These are phyloP conservation scores for Alviniconcha strummeri DNA, from an alignment of 2,888 invertebrate genomes.

Conservation along the genomic window DNA sequence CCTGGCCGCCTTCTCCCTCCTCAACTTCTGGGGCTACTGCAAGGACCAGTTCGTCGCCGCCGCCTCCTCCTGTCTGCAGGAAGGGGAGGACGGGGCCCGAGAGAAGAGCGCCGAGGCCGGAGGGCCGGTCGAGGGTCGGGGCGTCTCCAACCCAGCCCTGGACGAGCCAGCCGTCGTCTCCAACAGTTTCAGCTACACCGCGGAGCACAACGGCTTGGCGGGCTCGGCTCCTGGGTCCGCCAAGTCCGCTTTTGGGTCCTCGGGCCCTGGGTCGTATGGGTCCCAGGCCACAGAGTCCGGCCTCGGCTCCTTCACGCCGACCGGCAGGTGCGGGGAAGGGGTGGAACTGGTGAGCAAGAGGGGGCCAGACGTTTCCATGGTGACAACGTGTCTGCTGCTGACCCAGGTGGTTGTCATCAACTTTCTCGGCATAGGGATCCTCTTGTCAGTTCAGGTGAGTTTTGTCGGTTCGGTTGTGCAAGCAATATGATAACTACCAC, in stretches of 20 bases:
- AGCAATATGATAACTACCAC: too few species aligned
- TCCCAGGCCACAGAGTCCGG: not conserved
- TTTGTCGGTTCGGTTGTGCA: too few species aligned
- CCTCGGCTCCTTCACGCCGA: not conserved
- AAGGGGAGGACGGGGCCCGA: not conserved
- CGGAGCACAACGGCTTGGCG: too few species aligned
- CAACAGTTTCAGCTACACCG: too few species aligned
- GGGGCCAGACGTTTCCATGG: not conserved
- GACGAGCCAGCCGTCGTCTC: too few species aligned
- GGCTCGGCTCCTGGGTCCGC: not conserved
- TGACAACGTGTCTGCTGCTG: conserved; percentile 29
- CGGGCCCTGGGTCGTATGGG: not conserved
- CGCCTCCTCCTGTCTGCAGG: not conserved
- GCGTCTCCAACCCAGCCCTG: not conserved
- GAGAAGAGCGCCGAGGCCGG: not conserved
- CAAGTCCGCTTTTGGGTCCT: too few species aligned
- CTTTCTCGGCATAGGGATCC: conserved; percentile 71
- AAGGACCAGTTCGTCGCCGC: conserved; percentile 19
- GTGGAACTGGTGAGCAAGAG: not conserved
- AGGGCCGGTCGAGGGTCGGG: not conserved
- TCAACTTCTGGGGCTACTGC: conserved; percentile 74
- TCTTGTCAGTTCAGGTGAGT: conserved; percentile 65
- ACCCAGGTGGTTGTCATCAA: conserved; percentile 35
- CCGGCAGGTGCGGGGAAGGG: not conserved
- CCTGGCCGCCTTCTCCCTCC: conserved; percentile 78